phyloP scores from a whole-genome alignment of 2,888 invertebrate species.

The Apamea sordens region DNA sequence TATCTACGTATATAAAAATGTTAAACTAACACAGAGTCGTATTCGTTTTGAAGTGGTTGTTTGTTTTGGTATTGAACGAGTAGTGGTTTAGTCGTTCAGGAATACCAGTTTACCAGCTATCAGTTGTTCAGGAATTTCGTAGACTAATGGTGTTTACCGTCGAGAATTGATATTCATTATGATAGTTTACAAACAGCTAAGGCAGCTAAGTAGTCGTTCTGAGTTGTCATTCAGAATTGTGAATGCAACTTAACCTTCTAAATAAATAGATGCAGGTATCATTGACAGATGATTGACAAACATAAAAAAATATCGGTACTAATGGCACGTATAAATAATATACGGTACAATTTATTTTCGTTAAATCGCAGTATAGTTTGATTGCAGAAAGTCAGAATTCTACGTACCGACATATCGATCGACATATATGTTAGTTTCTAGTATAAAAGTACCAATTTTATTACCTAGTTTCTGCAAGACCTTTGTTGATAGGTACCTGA shows the following conservation, averaged over 20 bases:
- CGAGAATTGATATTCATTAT: slow-evolving; percentile 7
- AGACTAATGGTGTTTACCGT: slow-evolving; percentile 17
- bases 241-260: slow-evolving; percentile 1
- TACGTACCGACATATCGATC: neutral
- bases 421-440: neutral
- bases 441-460: too few relatives aligned
- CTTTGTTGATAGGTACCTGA: neutral
- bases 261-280: slow-evolving; percentile 7
- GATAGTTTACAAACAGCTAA: slow-evolving; percentile 7
- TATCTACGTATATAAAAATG: slow-evolving; percentile 1
- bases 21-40: slow-evolving; percentile 23
- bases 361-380: neutral
- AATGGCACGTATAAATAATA: neutral
- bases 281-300: slow-evolving; percentile 6
- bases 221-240: slow-evolving; percentile 3
- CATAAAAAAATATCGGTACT: neutral
- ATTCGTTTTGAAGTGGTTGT: slow-evolving; percentile 33
- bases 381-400: neutral
- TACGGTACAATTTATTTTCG: neutral
- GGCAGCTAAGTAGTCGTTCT: neutral
- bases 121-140: slow-evolving; percentile 31
- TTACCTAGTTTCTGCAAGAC: neutral
- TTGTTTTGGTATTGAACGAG: slow-evolving; percentile 31
- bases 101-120: slow-evolving; percentile 32
- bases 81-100: slow-evolving; percentile 30